phyloP scores from a whole-genome alignment of 1,140 invertebrate genomes.

The Octopus bimaculoides region DNA sequence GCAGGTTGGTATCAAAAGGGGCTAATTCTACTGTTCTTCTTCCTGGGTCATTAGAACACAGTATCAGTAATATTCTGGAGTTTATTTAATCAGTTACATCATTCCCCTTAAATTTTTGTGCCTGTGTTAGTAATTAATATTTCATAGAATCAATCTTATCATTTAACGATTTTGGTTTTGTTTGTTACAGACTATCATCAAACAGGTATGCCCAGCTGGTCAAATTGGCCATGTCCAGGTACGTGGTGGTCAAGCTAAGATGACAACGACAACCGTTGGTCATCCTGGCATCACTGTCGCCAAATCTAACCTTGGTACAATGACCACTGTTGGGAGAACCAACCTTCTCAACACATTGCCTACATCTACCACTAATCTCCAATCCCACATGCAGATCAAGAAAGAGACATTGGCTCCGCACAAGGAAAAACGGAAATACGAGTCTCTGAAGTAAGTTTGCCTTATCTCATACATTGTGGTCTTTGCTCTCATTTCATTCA shows the following conservation, averaged over 20 bases:
- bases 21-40: too few relatives aligned
- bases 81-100: too few relatives aligned
- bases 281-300: not conserved
- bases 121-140: too few relatives aligned
- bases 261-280: not conserved
- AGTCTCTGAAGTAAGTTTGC: conserved; percentile 49
- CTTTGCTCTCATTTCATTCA: too few relatives aligned
- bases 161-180: too few relatives aligned
- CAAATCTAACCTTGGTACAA: not conserved
- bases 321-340: not conserved
- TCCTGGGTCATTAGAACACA: too few relatives aligned
- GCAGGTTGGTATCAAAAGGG: too few relatives aligned
- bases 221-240: conserved; percentile 5
- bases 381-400: conserved; percentile 19
- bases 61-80: too few relatives aligned
- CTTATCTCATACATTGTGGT: too few relatives aligned
- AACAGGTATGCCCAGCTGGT: not conserved
- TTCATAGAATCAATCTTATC: too few relatives aligned
- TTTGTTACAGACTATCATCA: not conserved
- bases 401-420: conserved; percentile 28
- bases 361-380: conserved; percentile 29
- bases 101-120: too few relatives aligned
- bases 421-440: conserved; percentile 51
- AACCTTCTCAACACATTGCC: conserved; percentile 16
- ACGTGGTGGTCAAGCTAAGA: not conserved